Conservation (phyloP, 2,797 vertebrate species). For the Trachops cirrhosus region DNA sequence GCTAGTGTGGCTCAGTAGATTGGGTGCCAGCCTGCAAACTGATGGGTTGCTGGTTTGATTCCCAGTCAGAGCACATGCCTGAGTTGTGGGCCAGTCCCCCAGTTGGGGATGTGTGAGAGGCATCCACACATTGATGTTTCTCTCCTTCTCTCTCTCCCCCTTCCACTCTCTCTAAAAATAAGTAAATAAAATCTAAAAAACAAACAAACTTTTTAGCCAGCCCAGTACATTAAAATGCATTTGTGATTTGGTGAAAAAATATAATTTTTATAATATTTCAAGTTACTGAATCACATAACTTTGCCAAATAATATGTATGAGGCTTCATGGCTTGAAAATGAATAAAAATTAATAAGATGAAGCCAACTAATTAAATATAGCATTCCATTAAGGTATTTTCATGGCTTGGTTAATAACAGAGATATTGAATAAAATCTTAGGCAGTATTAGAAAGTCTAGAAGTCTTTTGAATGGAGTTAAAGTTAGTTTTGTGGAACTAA, state of each 20-base stretch:
- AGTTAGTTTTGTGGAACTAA: background rate
- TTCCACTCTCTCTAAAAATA: too few species aligned
- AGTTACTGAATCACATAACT: background rate
- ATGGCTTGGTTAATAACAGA: background rate
- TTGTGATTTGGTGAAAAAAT: background rate
- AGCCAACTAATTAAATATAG: background rate
- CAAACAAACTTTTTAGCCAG: too few species aligned
- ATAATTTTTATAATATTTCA: background rate
- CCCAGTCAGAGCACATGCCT: too few species aligned
- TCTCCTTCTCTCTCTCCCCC: too few species aligned
- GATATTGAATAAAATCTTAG: background rate
- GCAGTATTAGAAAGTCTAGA: background rate
- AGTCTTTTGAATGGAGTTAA: background rate
- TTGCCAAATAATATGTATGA: background rate
- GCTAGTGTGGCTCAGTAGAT: too few species aligned
- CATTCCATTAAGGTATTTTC: background rate
- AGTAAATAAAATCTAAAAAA: too few species aligned
- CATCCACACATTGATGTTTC: too few species aligned
- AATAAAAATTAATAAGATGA: background rate
- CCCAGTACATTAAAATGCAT: background rate
- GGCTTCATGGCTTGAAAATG: background rate
- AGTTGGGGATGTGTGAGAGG: too few species aligned
- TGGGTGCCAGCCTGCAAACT: too few species aligned
- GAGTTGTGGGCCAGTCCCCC: too few species aligned
- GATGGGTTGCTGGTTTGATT: too few species aligned